Percentiles rank a stretch among this genome's conserved stretches.
Evolutionary conservation across 2,888 invertebrate species (phyloP).

Genomic region (Spisula solida): DNA sequence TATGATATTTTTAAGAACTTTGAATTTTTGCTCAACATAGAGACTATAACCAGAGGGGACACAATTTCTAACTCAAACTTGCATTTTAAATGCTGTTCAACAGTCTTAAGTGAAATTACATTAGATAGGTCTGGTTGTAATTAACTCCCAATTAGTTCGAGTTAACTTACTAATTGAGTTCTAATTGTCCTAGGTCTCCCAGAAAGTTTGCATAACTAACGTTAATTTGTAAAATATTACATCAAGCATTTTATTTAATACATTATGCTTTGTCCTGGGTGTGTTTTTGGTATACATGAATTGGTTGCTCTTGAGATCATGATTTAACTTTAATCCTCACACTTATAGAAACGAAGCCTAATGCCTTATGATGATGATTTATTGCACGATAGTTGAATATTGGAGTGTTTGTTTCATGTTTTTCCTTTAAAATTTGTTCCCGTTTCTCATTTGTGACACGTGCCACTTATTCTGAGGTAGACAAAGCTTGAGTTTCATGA

Average conservation of each 20-base stretch:
- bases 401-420: not conserved
- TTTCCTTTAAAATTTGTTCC: not conserved
- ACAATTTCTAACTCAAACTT: constrained; percentile 13
- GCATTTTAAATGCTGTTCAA: constrained; percentile 1
- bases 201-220: not conserved
- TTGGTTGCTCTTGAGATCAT: not conserved
- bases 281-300: not conserved
- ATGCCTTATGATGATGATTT: constrained; percentile 12
- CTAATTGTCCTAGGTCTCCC: not conserved
- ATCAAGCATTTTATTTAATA: not conserved
- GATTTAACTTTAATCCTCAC: not conserved
- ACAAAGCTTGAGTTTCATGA: not conserved
- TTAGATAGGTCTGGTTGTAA: not conserved
- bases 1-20: not conserved
- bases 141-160: constrained; percentile 1
- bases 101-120: constrained; percentile 3
- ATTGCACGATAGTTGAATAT: not conserved
- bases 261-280: not conserved
- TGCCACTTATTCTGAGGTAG: not conserved
- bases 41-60: not conserved
- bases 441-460: not conserved
- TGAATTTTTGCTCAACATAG: not conserved
- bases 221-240: not conserved
- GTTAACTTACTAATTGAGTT: constrained; percentile 10
- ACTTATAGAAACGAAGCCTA: not conserved